These are phyloP conservation scores for Pristis pectinata DNA, from an alignment of 2,797 vertebrate genomes.

Conservation along the genomic window DNA sequence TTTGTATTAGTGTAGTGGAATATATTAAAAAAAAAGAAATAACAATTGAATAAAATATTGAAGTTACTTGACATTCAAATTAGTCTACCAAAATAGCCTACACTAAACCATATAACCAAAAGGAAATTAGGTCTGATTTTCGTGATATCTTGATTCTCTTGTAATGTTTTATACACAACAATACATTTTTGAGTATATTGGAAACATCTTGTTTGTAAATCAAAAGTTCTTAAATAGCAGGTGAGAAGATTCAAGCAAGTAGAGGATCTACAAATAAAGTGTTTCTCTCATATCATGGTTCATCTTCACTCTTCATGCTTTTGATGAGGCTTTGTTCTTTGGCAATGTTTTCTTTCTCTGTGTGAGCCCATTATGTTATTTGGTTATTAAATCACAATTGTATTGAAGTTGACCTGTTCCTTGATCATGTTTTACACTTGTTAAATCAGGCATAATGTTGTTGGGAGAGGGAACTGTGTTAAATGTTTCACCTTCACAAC, in stretches of 20 bases:
- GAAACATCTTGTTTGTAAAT: not conserved
- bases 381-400: not conserved
- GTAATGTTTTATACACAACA: not conserved
- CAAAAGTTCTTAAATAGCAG: not conserved
- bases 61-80: not conserved
- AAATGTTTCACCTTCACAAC: not conserved
- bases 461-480: not conserved
- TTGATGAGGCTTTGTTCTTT: not conserved
- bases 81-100: not conserved
- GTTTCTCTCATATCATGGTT: not conserved
- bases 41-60: not conserved
- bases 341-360: not conserved
- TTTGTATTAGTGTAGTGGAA: not conserved
- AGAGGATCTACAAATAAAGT: not conserved
- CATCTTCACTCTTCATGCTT: not conserved
- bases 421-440: not conserved
- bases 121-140: not conserved
- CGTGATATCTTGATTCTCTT: not conserved
- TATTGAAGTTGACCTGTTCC: not conserved
- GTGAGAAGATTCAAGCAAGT: not conserved
- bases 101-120: not conserved
- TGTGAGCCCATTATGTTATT: not conserved
- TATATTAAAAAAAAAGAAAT: not conserved
- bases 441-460: not conserved
- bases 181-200: not conserved